These are phyloP conservation scores for Cyanoramphus novaezelandiae DNA, from an alignment of 2,113 vertebrate species.

Conservation along the genomic window DNA sequence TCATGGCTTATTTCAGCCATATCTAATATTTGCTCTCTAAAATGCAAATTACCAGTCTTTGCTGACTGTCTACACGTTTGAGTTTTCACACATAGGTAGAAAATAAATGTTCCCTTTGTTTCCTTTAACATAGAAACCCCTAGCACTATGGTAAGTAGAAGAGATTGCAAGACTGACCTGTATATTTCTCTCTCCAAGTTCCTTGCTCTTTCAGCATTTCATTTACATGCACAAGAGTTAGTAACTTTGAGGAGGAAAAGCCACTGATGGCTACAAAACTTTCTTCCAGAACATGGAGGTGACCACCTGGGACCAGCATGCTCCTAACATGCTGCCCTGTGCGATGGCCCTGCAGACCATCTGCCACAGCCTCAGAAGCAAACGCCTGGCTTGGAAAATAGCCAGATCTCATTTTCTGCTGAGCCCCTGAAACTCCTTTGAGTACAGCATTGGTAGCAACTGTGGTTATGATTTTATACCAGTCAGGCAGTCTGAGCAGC, in stretches of 20 bases:
- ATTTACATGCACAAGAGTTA: background rate
- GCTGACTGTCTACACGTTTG: background rate
- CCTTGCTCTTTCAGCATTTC: background rate
- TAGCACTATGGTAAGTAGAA: background rate
- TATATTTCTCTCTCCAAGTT: background rate
- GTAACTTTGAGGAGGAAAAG: background rate
- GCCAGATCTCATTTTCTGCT: background rate
- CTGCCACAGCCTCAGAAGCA: background rate
- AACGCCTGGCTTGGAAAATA: background rate
- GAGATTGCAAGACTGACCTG: background rate
- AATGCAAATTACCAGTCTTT: background rate
- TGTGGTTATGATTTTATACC: background rate
- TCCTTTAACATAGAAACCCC: background rate
- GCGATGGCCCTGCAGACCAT: background rate
- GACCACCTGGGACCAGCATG: rapidly evolving
- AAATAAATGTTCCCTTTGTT: background rate
- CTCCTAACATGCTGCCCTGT: background rate
- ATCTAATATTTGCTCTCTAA: background rate
- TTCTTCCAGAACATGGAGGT: background rate
- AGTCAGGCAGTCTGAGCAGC: background rate
- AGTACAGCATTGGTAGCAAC: background rate
- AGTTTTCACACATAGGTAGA: background rate
- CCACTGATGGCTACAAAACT: background rate
- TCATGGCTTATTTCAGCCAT: background rate
- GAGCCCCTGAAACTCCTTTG: background rate